A percentile compares a stretch with the other conserved stretches of the same genome.
phyloP scores from a whole-genome alignment of 1,140 invertebrate species.

The Eupristina koningsbergeri region DNA sequence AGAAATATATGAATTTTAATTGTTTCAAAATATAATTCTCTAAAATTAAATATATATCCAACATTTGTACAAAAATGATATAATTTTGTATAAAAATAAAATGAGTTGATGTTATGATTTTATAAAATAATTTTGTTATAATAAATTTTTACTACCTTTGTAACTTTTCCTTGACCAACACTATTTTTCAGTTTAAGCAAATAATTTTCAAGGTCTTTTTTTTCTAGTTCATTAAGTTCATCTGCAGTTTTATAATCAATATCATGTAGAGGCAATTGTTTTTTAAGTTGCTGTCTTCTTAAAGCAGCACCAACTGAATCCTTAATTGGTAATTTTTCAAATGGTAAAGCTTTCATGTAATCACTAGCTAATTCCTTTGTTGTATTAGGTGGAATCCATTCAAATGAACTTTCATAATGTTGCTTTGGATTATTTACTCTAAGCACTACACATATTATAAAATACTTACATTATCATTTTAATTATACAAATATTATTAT shows the following conservation, averaged over 20 bases:
- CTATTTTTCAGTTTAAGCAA: constrained; percentile 74
- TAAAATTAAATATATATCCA: too few relatives aligned
- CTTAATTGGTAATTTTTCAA: constrained; percentile 81
- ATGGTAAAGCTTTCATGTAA: constrained; percentile 84
- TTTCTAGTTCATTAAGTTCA: constrained; percentile 77
- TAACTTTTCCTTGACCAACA: constrained; percentile 74
- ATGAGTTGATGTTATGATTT: too few relatives aligned
- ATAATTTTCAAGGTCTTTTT: constrained; percentile 74
- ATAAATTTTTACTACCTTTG: constrained; percentile 60
- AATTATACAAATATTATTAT: constrained; percentile 22
- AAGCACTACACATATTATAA: constrained; percentile 64
- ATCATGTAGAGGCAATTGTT: constrained; percentile 87
- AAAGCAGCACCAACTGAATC: constrained; percentile 82
- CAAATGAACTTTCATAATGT: constrained; percentile 71
- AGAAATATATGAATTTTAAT: too few relatives aligned
- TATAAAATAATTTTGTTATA: background rate
- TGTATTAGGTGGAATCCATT: constrained; percentile 75
- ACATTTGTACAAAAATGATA: too few relatives aligned
- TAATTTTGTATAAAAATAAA: too few relatives aligned
- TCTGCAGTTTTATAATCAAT: constrained; percentile 78
- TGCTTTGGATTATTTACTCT: constrained; percentile 65
- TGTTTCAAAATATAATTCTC: too few relatives aligned
- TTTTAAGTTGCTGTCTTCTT: constrained; percentile 83
- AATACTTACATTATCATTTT: constrained; percentile 5
- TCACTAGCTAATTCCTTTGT: constrained; percentile 75